Conservation (phyloP, 2,888 invertebrate genomes). For the Mactromeris polynyma region DNA sequence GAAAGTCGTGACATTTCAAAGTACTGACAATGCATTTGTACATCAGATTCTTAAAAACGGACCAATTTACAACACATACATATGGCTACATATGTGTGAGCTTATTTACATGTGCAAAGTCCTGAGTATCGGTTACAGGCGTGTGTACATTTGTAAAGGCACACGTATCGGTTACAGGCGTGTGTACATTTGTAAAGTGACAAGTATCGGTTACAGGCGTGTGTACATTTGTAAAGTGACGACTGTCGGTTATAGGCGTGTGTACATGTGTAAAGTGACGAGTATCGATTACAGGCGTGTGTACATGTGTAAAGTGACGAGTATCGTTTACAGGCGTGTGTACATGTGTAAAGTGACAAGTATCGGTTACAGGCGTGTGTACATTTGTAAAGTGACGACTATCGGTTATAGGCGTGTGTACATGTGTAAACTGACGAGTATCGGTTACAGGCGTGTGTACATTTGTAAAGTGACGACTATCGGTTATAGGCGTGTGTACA, state of each 20-base stretch:
- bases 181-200: background rate
- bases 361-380: background rate
- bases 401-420: background rate
- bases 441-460: background rate
- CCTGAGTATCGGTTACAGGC: too few relatives aligned
- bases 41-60: too few relatives aligned
- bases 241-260: background rate
- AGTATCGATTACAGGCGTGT: background rate
- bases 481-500: background rate
- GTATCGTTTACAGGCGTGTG: background rate
- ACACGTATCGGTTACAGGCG: too few relatives aligned
- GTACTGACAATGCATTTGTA: too few relatives aligned
- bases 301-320: background rate
- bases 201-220: background rate
- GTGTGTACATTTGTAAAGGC: too few relatives aligned
- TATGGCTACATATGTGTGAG: too few relatives aligned
- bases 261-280: background rate
- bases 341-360: background rate
- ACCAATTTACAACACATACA: too few relatives aligned
- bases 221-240: background rate
- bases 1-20: too few relatives aligned
- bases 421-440: background rate
- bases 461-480: background rate
- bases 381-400: background rate
- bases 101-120: too few relatives aligned